Conservation (phyloP, 2,888 invertebrate genomes). For the Caenorhabditis angaria region DNA sequence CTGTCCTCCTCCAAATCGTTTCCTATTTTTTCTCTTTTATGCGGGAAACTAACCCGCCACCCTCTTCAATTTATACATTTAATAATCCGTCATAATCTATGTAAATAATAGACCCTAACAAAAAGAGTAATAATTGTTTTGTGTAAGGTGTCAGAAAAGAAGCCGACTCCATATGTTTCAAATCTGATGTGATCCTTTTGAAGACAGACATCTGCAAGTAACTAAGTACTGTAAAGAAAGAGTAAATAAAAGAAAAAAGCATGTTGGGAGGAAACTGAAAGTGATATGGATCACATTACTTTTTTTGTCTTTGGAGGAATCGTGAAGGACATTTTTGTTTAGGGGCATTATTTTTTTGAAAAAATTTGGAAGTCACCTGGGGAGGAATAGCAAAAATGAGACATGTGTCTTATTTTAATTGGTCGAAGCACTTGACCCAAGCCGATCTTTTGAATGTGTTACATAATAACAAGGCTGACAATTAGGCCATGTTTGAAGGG, state of each 20-base stretch:
- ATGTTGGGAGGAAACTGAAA: neutral
- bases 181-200: neutral
- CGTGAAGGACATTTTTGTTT: neutral
- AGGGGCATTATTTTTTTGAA: neutral
- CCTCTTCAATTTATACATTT: too few species aligned
- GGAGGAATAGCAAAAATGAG: neutral
- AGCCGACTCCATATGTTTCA: neutral
- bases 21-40: neutral
- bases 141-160: neutral
- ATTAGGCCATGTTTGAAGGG: neutral
- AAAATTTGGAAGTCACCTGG: neutral
- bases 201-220: neutral
- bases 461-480: neutral
- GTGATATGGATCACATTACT: neutral
- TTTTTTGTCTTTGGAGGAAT: neutral
- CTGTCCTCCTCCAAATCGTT: neutral
- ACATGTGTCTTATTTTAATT: slow-evolving; percentile 1
- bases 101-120: neutral
- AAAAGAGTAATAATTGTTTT: neutral
- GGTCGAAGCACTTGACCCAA: neutral
- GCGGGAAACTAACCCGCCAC: neutral
- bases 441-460: neutral
- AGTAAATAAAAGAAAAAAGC: slow-evolving; percentile 2
- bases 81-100: neutral
- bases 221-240: neutral